Base-by-base conservation (phyloP, 2,113 vertebrate genomes). In the Hyla sarda region DNA sequence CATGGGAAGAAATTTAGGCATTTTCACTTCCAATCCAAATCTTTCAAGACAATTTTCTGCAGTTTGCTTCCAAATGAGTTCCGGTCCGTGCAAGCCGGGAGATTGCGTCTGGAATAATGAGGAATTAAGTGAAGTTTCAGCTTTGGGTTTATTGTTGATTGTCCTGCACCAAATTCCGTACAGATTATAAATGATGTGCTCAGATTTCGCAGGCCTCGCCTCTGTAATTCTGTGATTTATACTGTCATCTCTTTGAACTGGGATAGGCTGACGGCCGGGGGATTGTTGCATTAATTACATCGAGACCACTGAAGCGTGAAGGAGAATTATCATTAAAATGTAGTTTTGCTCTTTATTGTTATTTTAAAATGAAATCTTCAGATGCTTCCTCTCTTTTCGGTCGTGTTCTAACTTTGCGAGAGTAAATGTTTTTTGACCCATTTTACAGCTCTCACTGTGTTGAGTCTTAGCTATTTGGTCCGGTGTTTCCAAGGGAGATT, bases 41-140 rank as follows among this genome's bases (percentile, higher is more conserved):
- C 81, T 72, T 82, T 82, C 58, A 82, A 69, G 60, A 82, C 79
- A 45, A 82, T 67, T 82, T 82, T 82, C 79, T 82, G 60, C 60
- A 30, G 50, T 60, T 80, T 80, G 79, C 37, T 82, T 67, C 58
- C 45, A 19, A 82, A 82, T 82, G 41, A 47, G 79, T 82, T 82
- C 77, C 54, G 77, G 77, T 80, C 54, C 21, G 50, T 25, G 28
- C 28, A 6, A 37, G 34, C 6, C 12, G n/a, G 34, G 32, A 80
- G 50, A 62, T 62, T 62, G 28, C 13, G 21, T 10, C 32, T n/a
- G 14, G 77, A 60, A 80, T 80, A 60, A 80, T 80, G 30, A 80
- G 37, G 77, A 80, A 60, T 80, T 80, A 58, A 79, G 52, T 41
- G 23, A 60, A 25, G 77, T 60, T 41, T 28, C 47, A 28, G 47